These are phyloP conservation scores for Dysmachus trigonus DNA, from an alignment of 2,888 invertebrate species.

Conservation along the genomic window DNA sequence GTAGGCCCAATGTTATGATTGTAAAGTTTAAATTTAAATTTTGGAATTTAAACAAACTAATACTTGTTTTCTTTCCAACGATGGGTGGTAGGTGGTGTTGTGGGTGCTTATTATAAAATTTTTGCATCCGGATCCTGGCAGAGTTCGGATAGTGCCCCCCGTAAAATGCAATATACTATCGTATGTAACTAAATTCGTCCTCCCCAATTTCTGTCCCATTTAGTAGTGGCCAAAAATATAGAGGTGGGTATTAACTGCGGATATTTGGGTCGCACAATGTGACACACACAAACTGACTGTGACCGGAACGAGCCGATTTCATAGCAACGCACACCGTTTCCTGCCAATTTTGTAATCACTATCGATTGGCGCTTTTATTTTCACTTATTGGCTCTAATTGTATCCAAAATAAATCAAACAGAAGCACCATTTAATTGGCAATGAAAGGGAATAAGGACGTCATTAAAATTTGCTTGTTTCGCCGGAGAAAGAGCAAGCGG, in stretches of 20 bases:
- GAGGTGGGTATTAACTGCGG: not conserved
- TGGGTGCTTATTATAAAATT: not conserved
- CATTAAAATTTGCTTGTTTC: not conserved
- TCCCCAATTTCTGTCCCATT: not conserved
- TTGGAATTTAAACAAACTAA: not conserved
- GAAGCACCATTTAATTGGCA: not conserved
- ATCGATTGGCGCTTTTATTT: not conserved
- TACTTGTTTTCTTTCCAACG: not conserved
- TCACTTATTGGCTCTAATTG: constrained; percentile 37
- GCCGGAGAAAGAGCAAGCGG: not conserved
- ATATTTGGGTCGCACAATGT: not conserved
- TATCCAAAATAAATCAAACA: constrained; percentile 23
- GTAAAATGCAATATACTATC: not conserved
- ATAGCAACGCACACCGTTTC: constrained; percentile 9
- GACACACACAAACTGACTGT: not conserved
- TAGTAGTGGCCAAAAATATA: not conserved
- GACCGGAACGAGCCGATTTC: not conserved
- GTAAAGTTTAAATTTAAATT: no score
- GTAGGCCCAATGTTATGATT: no score
- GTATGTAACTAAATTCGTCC: not conserved
- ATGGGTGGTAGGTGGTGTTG: not conserved
- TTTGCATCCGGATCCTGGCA: not conserved
- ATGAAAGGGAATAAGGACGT: not conserved
- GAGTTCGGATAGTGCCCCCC: not conserved
- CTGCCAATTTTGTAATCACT: constrained; percentile 33